phyloP scores from a whole-genome alignment of 2,113 vertebrate species.

The Tragulus kanchil region DNA sequence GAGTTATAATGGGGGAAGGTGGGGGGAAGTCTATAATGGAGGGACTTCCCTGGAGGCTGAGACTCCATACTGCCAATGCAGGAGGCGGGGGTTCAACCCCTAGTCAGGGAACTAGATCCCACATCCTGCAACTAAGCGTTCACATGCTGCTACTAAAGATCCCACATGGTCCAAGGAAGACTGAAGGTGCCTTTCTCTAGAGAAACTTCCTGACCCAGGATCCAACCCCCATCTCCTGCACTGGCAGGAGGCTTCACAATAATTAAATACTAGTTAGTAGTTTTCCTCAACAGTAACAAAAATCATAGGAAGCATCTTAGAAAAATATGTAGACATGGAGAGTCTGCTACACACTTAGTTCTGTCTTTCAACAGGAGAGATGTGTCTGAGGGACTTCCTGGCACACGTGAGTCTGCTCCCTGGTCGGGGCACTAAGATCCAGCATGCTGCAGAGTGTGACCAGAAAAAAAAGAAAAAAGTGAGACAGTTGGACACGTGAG shows the following conservation, averaged over 20 bases:
- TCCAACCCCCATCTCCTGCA: neutral
- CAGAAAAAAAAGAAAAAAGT: neutral
- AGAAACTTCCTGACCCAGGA: neutral
- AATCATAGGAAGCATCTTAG: neutral
- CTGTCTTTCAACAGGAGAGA: neutral
- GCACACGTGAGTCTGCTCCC: neutral
- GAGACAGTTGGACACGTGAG: neutral
- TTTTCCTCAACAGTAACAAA: conserved; percentile 18
- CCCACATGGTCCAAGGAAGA: neutral
- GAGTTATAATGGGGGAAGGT: neutral
- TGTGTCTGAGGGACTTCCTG: neutral
- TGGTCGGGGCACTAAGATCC: neutral
- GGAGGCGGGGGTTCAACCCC: neutral
- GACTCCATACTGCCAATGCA: neutral
- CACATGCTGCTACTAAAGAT: neutral
- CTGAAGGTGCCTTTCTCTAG: neutral
- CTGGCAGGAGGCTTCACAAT: neutral
- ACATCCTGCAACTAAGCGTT: neutral
- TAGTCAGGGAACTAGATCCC: neutral
- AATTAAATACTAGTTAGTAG: neutral
- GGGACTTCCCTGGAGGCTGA: neutral
- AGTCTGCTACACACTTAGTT: neutral
- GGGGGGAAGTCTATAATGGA: neutral
- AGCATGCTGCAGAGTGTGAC: neutral
- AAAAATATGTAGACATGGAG: neutral